Evolutionary conservation across 2,113 vertebrate species (phyloP), one percentile per base, ranked within the genome.

Genomic region (Rhabdornis inornatus): DNA sequence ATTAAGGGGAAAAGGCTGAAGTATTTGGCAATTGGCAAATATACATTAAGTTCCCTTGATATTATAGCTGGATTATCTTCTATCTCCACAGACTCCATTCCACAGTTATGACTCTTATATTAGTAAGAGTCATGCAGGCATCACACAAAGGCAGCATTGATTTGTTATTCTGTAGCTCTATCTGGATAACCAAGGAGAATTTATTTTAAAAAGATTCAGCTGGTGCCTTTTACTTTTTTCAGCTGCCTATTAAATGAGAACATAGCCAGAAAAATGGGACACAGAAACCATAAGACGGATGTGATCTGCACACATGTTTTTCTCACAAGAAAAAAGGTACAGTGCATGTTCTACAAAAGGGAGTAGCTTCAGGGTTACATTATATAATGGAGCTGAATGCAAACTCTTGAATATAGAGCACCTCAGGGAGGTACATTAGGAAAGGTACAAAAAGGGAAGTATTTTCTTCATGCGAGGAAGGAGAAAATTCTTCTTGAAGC

Each of bases 131-230:
- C 84, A 72, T 6, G 37, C 68, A 81, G 60, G 37, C 65, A 83
- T 66, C 17, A 10, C 59, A 90, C 66, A 85, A 87, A 85, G 50
- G 59, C 76, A 82, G 69, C 85, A 82, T 9, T 83, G 76, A 90
- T 74, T 92, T 92, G 42, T 80, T 64, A 83, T 75, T 87, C 80
- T 69, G 53, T 53, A 88, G 72, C 57, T 81, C 69, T 79, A 49
- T 52, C 69, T 75, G 47, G 68, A 83, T n/a, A 97, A 80, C 28
- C 40, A 68, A 45, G 30, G 77, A 94, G 72, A 89, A 89, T 90
- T 83, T 92, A 93, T 94, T 97, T 93, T 95, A 37, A 90, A 93
- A 93, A 93, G 49, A 75, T 77, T 42, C 28, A 78, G 44, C 39
- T 1, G 1, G 33, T 80, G 55, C 31, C 55, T 86, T 81, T 69